Evolutionary conservation across 2,113 vertebrate species (phyloP).

Genomic region (Natator depressus): DNA sequence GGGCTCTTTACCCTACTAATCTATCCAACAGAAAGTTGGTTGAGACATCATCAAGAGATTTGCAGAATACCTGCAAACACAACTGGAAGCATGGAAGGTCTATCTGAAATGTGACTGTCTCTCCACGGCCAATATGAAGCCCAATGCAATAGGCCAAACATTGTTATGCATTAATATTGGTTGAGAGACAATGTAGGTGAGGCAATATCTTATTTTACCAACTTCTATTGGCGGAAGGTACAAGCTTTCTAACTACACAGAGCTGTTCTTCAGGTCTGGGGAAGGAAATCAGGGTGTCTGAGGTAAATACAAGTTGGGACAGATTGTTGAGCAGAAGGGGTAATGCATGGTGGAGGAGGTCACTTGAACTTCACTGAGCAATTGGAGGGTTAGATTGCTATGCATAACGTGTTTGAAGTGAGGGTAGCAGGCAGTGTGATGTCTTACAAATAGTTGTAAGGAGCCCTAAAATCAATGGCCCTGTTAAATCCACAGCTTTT

Average conservation of each 20-base stretch:
- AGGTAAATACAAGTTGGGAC: background rate
- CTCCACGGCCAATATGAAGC: background rate
- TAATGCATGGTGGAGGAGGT: background rate
- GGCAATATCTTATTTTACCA: background rate
- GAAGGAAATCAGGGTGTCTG: background rate
- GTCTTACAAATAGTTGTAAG: background rate
- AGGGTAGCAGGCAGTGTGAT: background rate
- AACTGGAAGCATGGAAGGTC: background rate
- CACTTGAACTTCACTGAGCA: background rate
- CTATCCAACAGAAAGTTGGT: fast-evolving
- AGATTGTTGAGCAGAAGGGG: background rate
- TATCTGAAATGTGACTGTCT: background rate
- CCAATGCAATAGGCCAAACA: background rate
- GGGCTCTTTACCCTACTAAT: background rate
- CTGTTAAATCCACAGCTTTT: background rate
- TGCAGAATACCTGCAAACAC: background rate
- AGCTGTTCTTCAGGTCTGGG: too few relatives aligned
- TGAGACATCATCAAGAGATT: background rate
- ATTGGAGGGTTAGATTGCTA: background rate
- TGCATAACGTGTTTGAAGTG: background rate
- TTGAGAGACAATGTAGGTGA: background rate
- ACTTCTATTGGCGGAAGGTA: background rate
- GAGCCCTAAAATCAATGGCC: background rate
- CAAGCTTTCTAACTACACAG: too few relatives aligned
- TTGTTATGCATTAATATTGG: background rate